Evolutionary conservation across 2,797 vertebrate genomes (phyloP).

Genomic region (Lycodopsis pacificus): DNA sequence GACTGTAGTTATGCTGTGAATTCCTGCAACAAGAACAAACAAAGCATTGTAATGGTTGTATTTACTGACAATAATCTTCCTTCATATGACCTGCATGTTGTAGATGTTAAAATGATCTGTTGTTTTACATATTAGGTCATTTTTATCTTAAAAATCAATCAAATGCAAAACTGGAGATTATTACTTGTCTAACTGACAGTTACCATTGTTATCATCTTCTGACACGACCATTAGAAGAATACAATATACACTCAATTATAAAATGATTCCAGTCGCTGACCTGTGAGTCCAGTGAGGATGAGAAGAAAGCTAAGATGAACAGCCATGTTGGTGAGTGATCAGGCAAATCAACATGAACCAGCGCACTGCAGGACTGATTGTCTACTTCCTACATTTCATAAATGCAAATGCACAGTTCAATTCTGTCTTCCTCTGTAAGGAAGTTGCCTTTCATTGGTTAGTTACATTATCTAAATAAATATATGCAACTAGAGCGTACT

Average conservation of each 20-base stretch:
- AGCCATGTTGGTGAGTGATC: constrained; percentile 5
- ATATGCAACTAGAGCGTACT: too few species aligned
- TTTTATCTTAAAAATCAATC: neutral
- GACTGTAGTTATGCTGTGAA: constrained; percentile 27
- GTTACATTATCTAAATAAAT: neutral
- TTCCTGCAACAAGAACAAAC: constrained; percentile 15
- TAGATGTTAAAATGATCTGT: neutral
- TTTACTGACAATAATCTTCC: neutral
- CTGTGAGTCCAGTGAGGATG: constrained; percentile 21
- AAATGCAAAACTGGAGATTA: neutral
- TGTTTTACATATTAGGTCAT: neutral
- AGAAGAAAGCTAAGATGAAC: neutral
- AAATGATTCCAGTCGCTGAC: neutral
- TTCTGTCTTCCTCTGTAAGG: neutral
- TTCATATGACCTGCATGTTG: neutral
- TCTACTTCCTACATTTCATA: neutral
- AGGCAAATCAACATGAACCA: neutral
- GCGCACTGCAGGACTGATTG: neutral
- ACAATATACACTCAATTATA: neutral
- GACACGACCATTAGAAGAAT: neutral
- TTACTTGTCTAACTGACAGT: too few species aligned
- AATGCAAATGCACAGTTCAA: neutral
- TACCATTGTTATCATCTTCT: neutral
- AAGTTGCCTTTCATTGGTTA: neutral
- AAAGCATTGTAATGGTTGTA: neutral